These are phyloP conservation scores for Drosophila cardini DNA, from an alignment of 1,140 invertebrate species.

Conservation along the genomic window DNA sequence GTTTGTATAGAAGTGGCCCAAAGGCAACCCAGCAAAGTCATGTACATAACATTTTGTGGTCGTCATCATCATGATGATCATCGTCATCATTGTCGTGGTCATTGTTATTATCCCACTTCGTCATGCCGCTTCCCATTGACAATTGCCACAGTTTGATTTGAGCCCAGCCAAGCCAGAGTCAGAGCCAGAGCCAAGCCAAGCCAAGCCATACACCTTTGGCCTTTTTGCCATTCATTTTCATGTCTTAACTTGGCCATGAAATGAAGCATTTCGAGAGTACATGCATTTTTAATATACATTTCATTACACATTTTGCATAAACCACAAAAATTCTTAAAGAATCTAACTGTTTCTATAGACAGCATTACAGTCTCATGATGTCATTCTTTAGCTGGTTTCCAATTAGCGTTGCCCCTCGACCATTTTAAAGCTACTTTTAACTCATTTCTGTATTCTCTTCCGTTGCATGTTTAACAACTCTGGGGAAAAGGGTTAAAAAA, in stretches of 20 bases:
- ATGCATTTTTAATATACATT: slow-evolving; percentile 58
- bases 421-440: slow-evolving; percentile 17
- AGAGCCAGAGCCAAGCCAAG: too few species aligned
- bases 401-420: slow-evolving; percentile 16
- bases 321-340: background rate
- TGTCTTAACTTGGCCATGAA: slow-evolving; percentile 48
- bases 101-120: slow-evolving; percentile 33
- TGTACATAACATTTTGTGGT: slow-evolving; percentile 57
- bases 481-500: slow-evolving; percentile 22
- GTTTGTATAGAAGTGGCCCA: slow-evolving; percentile 37
- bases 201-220: slow-evolving; percentile 14
- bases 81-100: slow-evolving; percentile 25
- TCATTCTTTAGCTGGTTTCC: slow-evolving; percentile 23
- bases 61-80: slow-evolving; percentile 41
- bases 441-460: slow-evolving; percentile 37
- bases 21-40: slow-evolving; percentile 60
- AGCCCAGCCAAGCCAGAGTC: too few species aligned
- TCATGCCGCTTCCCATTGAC: slow-evolving; percentile 25
- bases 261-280: slow-evolving; percentile 39
- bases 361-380: slow-evolving; percentile 38
- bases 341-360: background rate
- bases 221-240: slow-evolving; percentile 39
- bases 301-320: slow-evolving; percentile 50
- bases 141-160: slow-evolving; percentile 30
- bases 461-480: slow-evolving; percentile 47